phyloP scores from a whole-genome alignment of 37 sponge, comb jelly and placozoan species.

The Haliclona indistincta region DNA sequence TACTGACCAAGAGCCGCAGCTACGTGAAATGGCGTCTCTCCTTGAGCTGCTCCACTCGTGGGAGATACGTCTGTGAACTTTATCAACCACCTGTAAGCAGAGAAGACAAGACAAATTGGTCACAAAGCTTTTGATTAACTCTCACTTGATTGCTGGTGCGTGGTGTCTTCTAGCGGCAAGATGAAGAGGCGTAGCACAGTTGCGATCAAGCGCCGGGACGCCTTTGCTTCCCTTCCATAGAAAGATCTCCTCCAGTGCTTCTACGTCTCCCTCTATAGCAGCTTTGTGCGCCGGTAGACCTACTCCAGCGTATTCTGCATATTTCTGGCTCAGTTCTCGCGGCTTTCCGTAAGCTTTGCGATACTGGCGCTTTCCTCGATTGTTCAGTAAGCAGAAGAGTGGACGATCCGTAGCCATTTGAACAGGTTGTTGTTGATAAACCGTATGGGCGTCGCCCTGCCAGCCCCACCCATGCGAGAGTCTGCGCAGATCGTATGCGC shows the following conservation, averaged over 20 bases:
- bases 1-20: constrained; percentile 69
- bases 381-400: constrained; percentile 40
- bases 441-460: neutral
- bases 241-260: constrained; percentile 45
- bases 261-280: constrained; percentile 63
- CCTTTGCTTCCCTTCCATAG: constrained; percentile 9
- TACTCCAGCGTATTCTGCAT: constrained; percentile 27
- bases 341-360: neutral
- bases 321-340: neutral
- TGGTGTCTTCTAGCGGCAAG: constrained; percentile 56
- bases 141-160: constrained; percentile 53
- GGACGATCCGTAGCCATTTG: neutral
- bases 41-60: constrained; percentile 40
- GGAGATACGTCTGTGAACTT: constrained; percentile 58
- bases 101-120: too few species aligned
- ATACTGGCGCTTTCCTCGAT: constrained; percentile 38
- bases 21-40: constrained; percentile 79
- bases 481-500: neutral
- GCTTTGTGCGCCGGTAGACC: constrained; percentile 81
- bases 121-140: neutral
- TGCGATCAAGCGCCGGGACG: constrained; percentile 54
- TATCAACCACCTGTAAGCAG: constrained; percentile 60
- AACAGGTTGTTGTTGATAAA: neutral
- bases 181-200: constrained; percentile 72
- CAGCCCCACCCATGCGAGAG: neutral